Evolutionary conservation across 2,797 vertebrate genomes (phyloP).

Genomic region (Schizopygopsis pylzovi): DNA sequence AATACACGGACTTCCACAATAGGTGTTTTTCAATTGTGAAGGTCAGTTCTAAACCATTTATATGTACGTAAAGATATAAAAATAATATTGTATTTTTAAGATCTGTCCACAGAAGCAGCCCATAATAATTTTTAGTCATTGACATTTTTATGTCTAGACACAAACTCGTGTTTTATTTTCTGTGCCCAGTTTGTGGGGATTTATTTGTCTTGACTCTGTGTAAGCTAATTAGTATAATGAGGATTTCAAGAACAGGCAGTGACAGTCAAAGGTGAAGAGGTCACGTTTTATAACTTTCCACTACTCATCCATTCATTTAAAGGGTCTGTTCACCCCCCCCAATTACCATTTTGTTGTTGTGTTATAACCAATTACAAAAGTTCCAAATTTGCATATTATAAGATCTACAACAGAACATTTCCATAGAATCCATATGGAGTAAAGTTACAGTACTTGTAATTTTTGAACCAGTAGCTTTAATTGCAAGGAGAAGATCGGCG

Average conservation of each 20-base stretch:
- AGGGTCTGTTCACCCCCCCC: conserved; percentile 28
- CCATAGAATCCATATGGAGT: not conserved
- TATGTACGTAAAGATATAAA: not conserved
- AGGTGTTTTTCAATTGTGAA: not conserved
- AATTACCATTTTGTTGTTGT: not conserved
- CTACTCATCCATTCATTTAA: conserved; percentile 51
- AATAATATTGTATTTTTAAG: not conserved
- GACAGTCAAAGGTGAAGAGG: conserved; percentile 46
- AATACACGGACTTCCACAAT: not conserved
- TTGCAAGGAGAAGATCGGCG: not conserved
- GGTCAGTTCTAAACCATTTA: not conserved
- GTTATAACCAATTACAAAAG: not conserved
- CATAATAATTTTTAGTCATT: not conserved
- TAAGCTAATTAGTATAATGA: conserved; percentile 73
- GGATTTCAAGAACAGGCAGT: conserved; percentile 66
- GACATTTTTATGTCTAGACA: not conserved
- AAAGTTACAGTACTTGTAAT: not conserved
- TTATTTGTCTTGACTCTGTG: conserved; percentile 55
- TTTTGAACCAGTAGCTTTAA: not conserved
- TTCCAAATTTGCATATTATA: too few species aligned
- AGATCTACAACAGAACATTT: not conserved
- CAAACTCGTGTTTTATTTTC: conserved; percentile 1
- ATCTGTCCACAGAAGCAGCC: not conserved
- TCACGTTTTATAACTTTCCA: conserved; percentile 28
- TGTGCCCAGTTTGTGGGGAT: conserved; percentile 42